Evolutionary conservation across 2,113 vertebrate species (phyloP), one percentile per base, ranked within the genome.

Genomic region (Phalacrocorax brasilianus): DNA sequence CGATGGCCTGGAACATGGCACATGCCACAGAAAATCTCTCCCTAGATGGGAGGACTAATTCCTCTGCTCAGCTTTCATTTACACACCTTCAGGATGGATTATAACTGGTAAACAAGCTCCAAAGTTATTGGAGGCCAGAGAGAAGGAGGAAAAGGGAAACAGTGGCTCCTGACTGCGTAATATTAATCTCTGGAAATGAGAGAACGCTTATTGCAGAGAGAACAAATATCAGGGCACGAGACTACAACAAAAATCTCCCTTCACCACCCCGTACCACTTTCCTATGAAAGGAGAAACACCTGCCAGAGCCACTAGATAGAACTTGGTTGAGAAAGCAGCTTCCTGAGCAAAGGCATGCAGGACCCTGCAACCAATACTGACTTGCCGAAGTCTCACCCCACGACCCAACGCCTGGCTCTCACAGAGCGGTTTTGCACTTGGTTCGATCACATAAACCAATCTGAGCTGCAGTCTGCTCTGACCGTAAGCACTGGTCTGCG

Each of bases 1-100:
- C 2, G 3, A 88, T 19, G 65, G 27, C 17, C 18, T 91, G 87
- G 65, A 84, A 71, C 6, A 4, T 21, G 18, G 55, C 14, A 55
- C 0, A 0, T 17, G 59, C 13, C 55, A 33, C 20, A 61, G 23
- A 85, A 75, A 35, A n/a, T 7, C 5, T 42, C 88, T 40, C 21
- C 20, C 26, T 75, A 32, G 62, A 12, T 22, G 22, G 22, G 4
- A 90, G 35, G 35, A 65, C 16, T 76, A 90, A 88, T 85, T 52
- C 8, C 52, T 86, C 62, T 49, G 22, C 26, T 89, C 23, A 35
- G 20, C 26, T 83, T 66, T 89, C 44, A 67, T 62, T 89, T 62
- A 66, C n/a, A 44, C 33, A 56, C 30, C 22, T 68, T 49, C 33
- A 70, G 49, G n/a, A 53, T 12, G 67, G 28, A 84, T 76, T 89